Conservation (phyloP, 1,140 invertebrate species). For the Diabrotica undecimpunctata region DNA sequence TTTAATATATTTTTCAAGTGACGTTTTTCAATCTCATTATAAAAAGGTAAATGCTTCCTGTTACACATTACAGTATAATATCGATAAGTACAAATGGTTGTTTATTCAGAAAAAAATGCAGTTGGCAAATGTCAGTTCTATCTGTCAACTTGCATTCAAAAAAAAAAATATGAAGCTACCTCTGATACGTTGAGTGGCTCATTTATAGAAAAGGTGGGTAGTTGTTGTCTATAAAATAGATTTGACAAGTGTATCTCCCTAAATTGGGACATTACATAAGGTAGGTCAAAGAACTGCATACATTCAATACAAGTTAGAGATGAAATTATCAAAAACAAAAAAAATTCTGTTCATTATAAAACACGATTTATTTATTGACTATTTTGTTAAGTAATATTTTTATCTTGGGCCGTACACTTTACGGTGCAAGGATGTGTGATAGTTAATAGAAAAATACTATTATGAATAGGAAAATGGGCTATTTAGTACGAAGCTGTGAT, state of each 20-base stretch:
- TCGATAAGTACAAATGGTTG: constrained; percentile 41
- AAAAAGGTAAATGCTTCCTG: constrained; percentile 43
- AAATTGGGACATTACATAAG: no score
- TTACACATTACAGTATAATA: constrained; percentile 39
- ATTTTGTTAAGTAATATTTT: no score
- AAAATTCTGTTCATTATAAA: no score
- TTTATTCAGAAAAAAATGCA: constrained; percentile 29
- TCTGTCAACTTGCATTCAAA: constrained; percentile 39
- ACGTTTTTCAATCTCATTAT: constrained; percentile 25
- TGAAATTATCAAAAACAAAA: no score
- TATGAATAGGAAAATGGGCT: no score
- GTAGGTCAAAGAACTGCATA: no score
- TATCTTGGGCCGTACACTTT: no score
- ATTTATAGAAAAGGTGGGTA: neutral
- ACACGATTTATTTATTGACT: no score
- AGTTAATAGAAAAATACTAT: no score
- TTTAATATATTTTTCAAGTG: constrained; percentile 10
- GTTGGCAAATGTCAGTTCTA: constrained; percentile 33
- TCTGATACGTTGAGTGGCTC: constrained; percentile 23
- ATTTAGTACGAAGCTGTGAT: no score
- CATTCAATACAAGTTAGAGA: no score
- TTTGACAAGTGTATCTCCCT: neutral
- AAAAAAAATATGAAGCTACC: constrained; percentile 34
- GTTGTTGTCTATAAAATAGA: neutral
- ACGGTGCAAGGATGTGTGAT: no score